These are phyloP conservation scores for Venusia cambrica DNA, from an alignment of 2,888 invertebrate genomes.

Conservation along the genomic window DNA sequence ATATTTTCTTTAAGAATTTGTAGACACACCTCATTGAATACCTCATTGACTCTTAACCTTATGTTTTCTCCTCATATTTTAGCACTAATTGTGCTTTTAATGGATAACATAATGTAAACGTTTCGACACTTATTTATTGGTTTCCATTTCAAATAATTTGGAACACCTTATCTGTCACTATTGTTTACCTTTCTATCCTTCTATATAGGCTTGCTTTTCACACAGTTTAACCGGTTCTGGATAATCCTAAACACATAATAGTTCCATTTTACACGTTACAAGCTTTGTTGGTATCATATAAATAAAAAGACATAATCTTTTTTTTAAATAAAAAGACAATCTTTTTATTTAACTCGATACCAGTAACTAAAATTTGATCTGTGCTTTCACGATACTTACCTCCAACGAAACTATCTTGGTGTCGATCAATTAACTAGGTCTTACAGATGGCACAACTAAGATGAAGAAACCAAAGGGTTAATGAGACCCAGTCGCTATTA, in stretches of 20 bases:
- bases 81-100: slow-evolving; percentile 28
- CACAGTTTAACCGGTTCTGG: too few species aligned
- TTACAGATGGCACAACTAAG: slow-evolving; percentile 20
- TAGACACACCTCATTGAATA: slow-evolving; percentile 35
- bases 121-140: slow-evolving; percentile 21
- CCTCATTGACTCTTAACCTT: slow-evolving; percentile 32
- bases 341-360: too few species aligned
- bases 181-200: slow-evolving; percentile 1
- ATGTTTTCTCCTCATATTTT: slow-evolving; percentile 32
- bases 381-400: too few species aligned
- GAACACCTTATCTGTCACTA: background rate
- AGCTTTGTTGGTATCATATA: too few species aligned
- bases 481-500: slow-evolving; percentile 12
- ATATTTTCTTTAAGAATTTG: slow-evolving; percentile 39
- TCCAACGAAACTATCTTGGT: too few species aligned
- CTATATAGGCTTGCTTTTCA: too few species aligned
- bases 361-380: too few species aligned
- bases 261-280: too few species aligned
- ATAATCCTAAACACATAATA: too few species aligned
- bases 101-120: slow-evolving; percentile 18
- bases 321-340: too few species aligned
- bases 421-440: slow-evolving; percentile 6
- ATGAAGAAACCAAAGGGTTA: slow-evolving; percentile 17
- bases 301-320: too few species aligned
- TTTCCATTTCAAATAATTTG: slow-evolving; percentile 1